phyloP scores from a whole-genome alignment of 2,113 vertebrate genomes.

The Chlorodrepanis virens region DNA sequence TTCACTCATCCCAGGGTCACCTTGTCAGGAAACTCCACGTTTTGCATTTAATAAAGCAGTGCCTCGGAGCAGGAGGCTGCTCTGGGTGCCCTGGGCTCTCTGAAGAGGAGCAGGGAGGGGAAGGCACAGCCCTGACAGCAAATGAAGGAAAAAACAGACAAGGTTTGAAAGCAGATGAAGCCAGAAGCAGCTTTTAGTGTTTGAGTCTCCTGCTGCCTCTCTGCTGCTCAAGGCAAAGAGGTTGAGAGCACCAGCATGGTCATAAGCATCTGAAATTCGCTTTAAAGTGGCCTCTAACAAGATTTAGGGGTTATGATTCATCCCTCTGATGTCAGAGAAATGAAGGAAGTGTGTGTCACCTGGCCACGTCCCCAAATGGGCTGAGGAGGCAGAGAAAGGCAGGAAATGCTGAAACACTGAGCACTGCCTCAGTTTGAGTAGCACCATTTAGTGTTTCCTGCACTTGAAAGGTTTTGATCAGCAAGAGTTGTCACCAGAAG shows the following conservation, averaged over 20 bases:
- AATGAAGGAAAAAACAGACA: accelerated
- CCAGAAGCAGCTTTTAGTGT: background rate
- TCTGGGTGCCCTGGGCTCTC: background rate
- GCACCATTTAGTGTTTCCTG: background rate
- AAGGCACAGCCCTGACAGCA: background rate
- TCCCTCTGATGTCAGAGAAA: background rate
- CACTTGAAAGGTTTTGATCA: background rate
- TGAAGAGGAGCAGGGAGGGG: background rate
- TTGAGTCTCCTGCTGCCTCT: background rate
- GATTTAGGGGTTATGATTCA: background rate
- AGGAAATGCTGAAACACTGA: accelerated
- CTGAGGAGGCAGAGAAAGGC: background rate
- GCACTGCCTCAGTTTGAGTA: background rate
- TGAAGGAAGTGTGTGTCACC: background rate
- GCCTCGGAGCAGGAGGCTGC: background rate
- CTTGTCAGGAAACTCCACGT: background rate
- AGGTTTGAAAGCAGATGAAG: background rate
- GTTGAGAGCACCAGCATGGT: background rate
- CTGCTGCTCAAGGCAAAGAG: background rate
- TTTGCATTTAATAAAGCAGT: background rate
- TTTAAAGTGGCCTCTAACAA: background rate
- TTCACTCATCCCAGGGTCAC: background rate
- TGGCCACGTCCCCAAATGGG: background rate
- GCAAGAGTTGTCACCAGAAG: background rate
- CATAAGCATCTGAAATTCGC: background rate